phyloP scores from a whole-genome alignment of 2,797 vertebrate species.

The Sebastes miniatus region DNA sequence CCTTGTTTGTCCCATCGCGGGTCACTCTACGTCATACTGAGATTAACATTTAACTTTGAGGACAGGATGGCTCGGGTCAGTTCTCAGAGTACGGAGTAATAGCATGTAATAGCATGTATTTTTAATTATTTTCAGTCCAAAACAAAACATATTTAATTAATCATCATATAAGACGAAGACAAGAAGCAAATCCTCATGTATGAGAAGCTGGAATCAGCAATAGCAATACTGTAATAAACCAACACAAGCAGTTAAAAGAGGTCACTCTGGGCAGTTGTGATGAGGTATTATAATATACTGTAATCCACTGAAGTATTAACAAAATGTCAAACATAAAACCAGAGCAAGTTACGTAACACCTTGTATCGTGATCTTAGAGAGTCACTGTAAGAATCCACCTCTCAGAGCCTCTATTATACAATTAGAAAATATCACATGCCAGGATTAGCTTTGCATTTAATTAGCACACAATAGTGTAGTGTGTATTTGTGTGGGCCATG shows the following conservation, averaged over 20 bases:
- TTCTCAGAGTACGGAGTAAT: neutral
- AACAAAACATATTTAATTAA: too few relatives aligned
- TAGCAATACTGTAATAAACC: too few relatives aligned
- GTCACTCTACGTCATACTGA: neutral
- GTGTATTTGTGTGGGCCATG: neutral
- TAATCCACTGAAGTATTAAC: neutral
- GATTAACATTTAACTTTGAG: neutral
- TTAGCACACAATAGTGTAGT: neutral
- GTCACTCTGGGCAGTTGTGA: neutral
- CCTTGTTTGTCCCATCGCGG: slow-evolving; percentile 6
- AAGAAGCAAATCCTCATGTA: too few relatives aligned
- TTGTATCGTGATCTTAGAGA: neutral
- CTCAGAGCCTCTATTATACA: neutral
- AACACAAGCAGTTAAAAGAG: too few relatives aligned
- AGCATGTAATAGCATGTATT: too few relatives aligned
- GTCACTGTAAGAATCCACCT: neutral
- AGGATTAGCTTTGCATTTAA: neutral
- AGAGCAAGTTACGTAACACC: neutral
- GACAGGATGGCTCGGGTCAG: neutral
- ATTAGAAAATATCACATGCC: neutral
- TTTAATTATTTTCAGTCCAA: too few relatives aligned
- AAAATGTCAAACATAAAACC: neutral
- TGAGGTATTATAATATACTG: neutral
- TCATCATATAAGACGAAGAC: too few relatives aligned
- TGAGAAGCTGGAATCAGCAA: too few relatives aligned